Evolutionary conservation across 1,140 invertebrate species (phyloP), one percentile per base, ranked within the genome.

Genomic region (Tetramorium simillimum): DNA sequence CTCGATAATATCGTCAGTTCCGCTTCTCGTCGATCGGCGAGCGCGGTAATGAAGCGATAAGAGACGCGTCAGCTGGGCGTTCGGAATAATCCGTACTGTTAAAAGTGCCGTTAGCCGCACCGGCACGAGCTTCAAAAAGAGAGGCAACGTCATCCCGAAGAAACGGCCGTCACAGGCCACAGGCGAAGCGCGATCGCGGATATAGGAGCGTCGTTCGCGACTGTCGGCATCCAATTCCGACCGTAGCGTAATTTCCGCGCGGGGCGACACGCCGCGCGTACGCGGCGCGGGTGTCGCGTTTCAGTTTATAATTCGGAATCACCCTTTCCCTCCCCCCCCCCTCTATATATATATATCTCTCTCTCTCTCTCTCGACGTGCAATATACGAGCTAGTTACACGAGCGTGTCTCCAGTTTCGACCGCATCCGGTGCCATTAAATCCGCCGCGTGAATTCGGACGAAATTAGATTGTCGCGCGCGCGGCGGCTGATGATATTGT

Each of bases 51-150:
- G 58, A 87, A 86, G 84, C 49, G 75, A 81, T 87, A 70, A 88
- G 24, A 86, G 78, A 10, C 43, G 58, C 70, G 49, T 87, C 86
- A 65, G 63, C 24, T 46, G 72, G n/a, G 16, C 28, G 9, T 46
- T 21, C 16, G 72, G 43, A 53, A 56, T 63, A 81, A 86, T 76
- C 70, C 46, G 69, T 82, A 77, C 87, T 73, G 87, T 88, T 82
- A 82, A 65, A 49, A n/a, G 18, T 82, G 46, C 85, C 85, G 87
- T 88, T 88, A 88, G 10, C 56, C 49, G 51, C n/a, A 40, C 40
- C 21, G 6, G 62, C 37, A 43, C 2, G 56, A 56, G n/a, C 5
- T 46, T 9, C 10, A 24, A 58, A 46, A 67, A 60, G 18, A 60
- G 18, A 4, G 4, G 43, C 63, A 69, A 75, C 51, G 46, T 63